These are phyloP conservation scores for Serrognathus titanus DNA, from an alignment of 2,888 invertebrate species.

Conservation along the genomic window DNA sequence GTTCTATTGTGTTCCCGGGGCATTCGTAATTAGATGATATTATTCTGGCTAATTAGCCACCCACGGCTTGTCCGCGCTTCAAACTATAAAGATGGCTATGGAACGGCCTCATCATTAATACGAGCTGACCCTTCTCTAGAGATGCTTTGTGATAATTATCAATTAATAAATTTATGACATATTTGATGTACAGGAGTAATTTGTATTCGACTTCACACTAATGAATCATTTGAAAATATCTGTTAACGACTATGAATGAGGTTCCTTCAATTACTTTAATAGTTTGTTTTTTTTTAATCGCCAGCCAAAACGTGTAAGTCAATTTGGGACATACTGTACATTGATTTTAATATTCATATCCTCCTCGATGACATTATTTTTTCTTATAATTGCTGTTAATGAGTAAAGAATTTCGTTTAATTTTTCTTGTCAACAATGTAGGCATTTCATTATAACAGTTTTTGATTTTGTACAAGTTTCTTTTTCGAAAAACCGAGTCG, in stretches of 20 bases:
- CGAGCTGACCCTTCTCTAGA: conserved; percentile 19
- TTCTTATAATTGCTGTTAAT: too few relatives aligned
- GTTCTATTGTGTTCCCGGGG: conserved; percentile 22
- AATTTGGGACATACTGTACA: too few relatives aligned
- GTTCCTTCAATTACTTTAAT: neutral
- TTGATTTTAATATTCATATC: too few relatives aligned
- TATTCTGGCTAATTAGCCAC: conserved; percentile 29
- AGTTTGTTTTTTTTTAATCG: too few relatives aligned
- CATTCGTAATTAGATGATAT: conserved; percentile 23
- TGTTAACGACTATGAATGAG: conserved; percentile 13
- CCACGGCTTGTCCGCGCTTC: conserved; percentile 22
- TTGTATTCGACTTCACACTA: conserved; percentile 22
- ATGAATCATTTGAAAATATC: conserved; percentile 25
- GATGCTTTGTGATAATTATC: conserved; percentile 21
- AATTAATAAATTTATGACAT: conserved; percentile 27
- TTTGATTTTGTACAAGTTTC: too few relatives aligned
- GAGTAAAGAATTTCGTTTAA: too few relatives aligned
- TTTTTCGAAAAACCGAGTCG: too few relatives aligned
- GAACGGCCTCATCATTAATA: conserved; percentile 24
- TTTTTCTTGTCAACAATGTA: too few relatives aligned
- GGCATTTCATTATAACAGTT: too few relatives aligned
- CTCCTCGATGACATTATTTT: too few relatives aligned
- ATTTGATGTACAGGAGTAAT: conserved; percentile 25
- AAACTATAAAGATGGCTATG: conserved; percentile 16
- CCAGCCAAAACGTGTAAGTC: too few relatives aligned